Conservation (phyloP, 2,113 vertebrate species). For the Oenanthe melanoleuca region DNA sequence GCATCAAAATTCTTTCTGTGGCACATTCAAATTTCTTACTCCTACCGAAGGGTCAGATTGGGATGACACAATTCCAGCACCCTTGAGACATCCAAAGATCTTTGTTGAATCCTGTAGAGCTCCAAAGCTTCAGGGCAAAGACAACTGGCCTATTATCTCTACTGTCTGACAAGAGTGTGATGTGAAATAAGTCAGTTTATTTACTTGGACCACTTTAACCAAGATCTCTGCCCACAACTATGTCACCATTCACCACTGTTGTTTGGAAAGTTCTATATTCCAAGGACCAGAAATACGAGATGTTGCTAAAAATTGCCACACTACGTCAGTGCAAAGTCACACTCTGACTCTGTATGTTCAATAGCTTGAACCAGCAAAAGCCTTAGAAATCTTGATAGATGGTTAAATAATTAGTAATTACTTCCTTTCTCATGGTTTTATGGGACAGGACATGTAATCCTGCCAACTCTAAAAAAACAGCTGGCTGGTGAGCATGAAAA, state of each 20-base stretch:
- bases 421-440: not conserved
- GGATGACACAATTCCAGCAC: not conserved
- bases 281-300: not conserved
- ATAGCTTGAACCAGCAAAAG: not conserved
- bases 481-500: not conserved
- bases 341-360: not conserved
- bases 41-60: not conserved
- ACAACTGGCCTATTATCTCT: not conserved
- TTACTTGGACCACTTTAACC: not conserved
- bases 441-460: not conserved
- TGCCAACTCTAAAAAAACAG: not conserved
- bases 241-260: conserved; percentile 3
- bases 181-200: conserved; percentile 10
- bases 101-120: not conserved
- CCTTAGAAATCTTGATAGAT: not conserved
- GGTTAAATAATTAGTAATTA: not conserved
- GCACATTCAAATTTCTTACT: not conserved
- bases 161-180: not conserved
- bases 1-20: not conserved
- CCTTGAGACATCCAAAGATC: not conserved
- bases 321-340: not conserved
- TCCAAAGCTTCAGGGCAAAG: not conserved
- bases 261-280: conserved; percentile 13
- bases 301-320: not conserved
- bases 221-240: not conserved